A percentile compares a stretch with the other conserved stretches of the same genome.
Conservation (phyloP, 2,888 invertebrate species). For the Liposcelis brunnea region DNA sequence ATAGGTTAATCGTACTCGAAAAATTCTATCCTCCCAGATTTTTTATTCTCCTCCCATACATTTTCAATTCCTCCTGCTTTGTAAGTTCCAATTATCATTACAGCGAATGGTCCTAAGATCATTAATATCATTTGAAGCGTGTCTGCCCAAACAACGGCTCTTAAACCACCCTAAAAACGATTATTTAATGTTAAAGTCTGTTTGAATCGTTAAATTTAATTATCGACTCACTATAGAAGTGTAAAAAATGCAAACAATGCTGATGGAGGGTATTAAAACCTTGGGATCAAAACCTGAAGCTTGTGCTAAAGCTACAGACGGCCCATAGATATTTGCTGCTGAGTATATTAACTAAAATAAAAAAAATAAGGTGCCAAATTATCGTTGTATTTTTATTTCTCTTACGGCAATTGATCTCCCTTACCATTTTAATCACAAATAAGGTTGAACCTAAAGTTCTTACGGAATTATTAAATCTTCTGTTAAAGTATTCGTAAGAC, state of each 20-base stretch:
- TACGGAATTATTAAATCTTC: conserved; percentile 49
- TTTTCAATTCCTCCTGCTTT: conserved; percentile 43
- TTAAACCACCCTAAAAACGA: conserved; percentile 52
- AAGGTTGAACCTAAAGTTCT: conserved; percentile 47
- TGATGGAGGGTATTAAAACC: too few species aligned
- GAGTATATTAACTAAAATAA: conserved; percentile 11
- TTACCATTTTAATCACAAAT: conserved; percentile 50
- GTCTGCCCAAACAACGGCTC: conserved; percentile 68
- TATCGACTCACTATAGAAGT: conserved; percentile 58
- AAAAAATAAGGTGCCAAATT: too few species aligned
- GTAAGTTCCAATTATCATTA: conserved; percentile 45
- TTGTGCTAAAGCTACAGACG: too few species aligned
- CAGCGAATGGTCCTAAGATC: conserved; percentile 49
- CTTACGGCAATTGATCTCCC: too few species aligned
- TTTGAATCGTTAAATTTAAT: too few species aligned
- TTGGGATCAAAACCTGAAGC: too few species aligned
- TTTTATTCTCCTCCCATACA: conserved; percentile 40
- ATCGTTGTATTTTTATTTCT: too few species aligned
- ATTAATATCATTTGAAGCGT: conserved; percentile 56
- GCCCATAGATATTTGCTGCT: too few species aligned
- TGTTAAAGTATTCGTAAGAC: conserved; percentile 54
- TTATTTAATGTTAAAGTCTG: too few species aligned
- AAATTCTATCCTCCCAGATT: conserved; percentile 48
- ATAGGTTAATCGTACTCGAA: conserved; percentile 69
- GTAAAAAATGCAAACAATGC: conserved; percentile 76